Conservation (phyloP, 1,140 invertebrate genomes). For the Melanaphis sacchari region DNA sequence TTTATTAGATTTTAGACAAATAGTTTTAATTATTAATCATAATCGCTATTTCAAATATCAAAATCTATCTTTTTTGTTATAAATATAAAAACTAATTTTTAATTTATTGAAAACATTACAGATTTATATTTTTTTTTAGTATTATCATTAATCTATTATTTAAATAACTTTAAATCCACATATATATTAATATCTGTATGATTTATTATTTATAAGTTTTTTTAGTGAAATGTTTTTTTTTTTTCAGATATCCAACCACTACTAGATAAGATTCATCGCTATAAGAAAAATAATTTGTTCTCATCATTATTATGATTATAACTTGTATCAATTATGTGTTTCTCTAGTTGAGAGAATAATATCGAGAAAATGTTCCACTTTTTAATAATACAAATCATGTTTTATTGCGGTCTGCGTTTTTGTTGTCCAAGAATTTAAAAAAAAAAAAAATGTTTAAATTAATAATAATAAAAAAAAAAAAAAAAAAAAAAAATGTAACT, state of each 20-base stretch:
- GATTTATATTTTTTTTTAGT: neutral
- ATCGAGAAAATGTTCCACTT: neutral
- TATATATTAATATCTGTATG: neutral
- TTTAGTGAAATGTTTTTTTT: neutral
- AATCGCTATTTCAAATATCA: neutral
- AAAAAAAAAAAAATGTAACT: constrained; percentile 16
- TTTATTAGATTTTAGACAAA: neutral
- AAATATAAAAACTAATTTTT: neutral
- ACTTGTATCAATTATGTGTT: neutral
- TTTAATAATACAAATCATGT: neutral
- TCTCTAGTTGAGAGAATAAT: neutral
- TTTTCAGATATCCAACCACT: constrained; percentile 45
- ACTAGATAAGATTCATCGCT: constrained; percentile 8
- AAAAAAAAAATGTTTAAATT: neutral
- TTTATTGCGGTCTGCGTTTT: neutral
- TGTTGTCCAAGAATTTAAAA: constrained; percentile 31
- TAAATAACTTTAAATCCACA: neutral
- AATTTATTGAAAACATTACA: neutral
- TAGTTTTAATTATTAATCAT: neutral
- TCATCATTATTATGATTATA: constrained; percentile 50
- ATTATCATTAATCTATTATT: neutral
- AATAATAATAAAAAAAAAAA: neutral
- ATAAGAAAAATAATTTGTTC: constrained; percentile 35
- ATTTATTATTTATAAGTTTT: neutral
- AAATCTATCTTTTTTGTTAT: neutral